These are phyloP conservation scores for Porites australiensis DNA, from an alignment of 64 coral and sea anemone genomes.

Conservation along the genomic window DNA sequence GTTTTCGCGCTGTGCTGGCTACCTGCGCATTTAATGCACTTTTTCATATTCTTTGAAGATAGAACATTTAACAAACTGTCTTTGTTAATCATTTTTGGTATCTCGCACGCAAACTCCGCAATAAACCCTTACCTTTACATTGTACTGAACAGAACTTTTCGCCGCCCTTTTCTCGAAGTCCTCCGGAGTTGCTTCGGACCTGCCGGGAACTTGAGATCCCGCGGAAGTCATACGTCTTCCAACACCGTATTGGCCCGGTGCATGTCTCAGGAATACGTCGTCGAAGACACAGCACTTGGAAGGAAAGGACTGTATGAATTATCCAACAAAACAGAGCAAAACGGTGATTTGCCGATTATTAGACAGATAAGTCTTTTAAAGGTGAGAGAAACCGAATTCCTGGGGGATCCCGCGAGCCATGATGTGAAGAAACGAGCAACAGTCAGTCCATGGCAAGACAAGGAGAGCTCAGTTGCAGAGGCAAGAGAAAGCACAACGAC, in stretches of 20 bases:
- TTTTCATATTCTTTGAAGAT: slow-evolving; percentile 14
- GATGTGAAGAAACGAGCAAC: neutral
- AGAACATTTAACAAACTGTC: neutral
- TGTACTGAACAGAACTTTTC: slow-evolving; percentile 69
- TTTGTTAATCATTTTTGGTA: slow-evolving; percentile 17
- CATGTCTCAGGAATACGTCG: neutral
- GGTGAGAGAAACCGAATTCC: neutral
- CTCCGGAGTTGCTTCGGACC: slow-evolving; percentile 16
- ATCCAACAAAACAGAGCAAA: neutral
- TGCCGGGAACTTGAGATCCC: neutral
- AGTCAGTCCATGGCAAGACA: too few species aligned
- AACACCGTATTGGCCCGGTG: neutral
- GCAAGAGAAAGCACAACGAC: too few species aligned
- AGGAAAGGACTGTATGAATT: slow-evolving; percentile 16
- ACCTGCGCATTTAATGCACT: slow-evolving; percentile 78
- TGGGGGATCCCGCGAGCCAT: neutral
- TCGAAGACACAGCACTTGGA: neutral
- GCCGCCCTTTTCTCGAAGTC: slow-evolving; percentile 49
- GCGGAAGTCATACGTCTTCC: neutral
- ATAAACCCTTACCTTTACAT: slow-evolving; percentile 89
- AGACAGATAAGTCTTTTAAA: slow-evolving; percentile 10
- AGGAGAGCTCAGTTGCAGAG: too few species aligned
- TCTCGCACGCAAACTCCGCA: slow-evolving; percentile 68
- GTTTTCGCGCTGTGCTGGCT: slow-evolving; percentile 81
- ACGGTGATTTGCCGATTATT: neutral